phyloP scores from a whole-genome alignment of 2,113 vertebrate genomes.

The Tympanuchus pallidicinctus region DNA sequence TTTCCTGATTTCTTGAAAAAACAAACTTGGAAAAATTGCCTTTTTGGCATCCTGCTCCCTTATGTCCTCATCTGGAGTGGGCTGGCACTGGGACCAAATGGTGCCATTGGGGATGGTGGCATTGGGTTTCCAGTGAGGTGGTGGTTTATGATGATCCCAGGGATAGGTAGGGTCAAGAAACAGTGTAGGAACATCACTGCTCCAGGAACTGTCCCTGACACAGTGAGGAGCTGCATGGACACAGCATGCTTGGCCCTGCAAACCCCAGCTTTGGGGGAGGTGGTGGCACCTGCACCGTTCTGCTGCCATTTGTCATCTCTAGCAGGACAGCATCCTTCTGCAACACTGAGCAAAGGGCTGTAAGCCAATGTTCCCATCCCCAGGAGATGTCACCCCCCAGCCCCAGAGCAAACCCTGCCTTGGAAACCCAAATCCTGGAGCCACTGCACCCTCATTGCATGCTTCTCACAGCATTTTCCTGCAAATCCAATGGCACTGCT shows the following conservation, averaged over 20 bases:
- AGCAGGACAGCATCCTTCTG: accelerated
- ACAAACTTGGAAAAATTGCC: background rate
- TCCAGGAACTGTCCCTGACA: background rate
- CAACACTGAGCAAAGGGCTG: accelerated
- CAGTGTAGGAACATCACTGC: background rate
- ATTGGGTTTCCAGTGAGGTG: too few relatives aligned
- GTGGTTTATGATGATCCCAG: background rate
- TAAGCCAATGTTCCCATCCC: accelerated
- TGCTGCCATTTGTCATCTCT: background rate
- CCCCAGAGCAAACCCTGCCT: background rate
- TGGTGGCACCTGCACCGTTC: background rate
- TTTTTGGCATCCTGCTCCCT: background rate
- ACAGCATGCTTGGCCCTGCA: background rate
- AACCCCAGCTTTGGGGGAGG: background rate
- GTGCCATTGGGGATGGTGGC: too few relatives aligned
- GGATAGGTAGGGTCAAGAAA: background rate
- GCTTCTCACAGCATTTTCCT: accelerated
- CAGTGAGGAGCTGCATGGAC: background rate
- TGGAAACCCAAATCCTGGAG: accelerated
- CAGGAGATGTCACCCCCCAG: background rate
- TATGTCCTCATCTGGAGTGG: background rate
- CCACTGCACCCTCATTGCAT: accelerated
- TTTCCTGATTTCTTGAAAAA: background rate
- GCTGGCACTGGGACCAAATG: background rate
- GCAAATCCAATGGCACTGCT: background rate